Conservation (phyloP, 2,797 vertebrate genomes). For the Sphenodon punctatus region DNA sequence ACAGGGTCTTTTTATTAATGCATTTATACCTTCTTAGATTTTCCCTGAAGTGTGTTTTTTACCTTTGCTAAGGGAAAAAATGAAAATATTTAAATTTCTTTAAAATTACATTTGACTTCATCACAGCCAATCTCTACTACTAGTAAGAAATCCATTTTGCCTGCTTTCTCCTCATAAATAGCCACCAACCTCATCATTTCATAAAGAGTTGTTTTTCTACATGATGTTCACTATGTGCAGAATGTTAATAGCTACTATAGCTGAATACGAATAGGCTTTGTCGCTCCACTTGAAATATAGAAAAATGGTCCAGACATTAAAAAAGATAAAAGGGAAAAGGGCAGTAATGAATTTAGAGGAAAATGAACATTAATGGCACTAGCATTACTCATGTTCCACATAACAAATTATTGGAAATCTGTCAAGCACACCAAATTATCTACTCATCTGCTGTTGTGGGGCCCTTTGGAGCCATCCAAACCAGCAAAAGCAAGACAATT, state of each 20-base stretch:
- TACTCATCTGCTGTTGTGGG: slow-evolving; percentile 92
- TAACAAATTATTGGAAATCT: slow-evolving; percentile 99
- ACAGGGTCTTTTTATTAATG: slow-evolving; percentile 48
- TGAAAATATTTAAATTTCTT: slow-evolving; percentile 83
- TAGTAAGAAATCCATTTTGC: slow-evolving; percentile 64
- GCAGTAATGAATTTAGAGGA: slow-evolving; percentile 99
- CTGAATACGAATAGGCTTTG: slow-evolving; percentile 87
- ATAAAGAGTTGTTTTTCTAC: slow-evolving; percentile 80
- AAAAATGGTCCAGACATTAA: slow-evolving; percentile 95
- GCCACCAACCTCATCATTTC: slow-evolving; percentile 72
- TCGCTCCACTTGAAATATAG: slow-evolving; percentile 92
- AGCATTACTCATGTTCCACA: slow-evolving; percentile 99
- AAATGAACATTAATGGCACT: slow-evolving; percentile 99
- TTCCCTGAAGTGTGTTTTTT: slow-evolving; percentile 72
- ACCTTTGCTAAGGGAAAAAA: slow-evolving; percentile 75
- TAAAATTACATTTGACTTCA: slow-evolving; percentile 81
- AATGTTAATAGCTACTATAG: slow-evolving; percentile 83
- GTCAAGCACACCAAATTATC: slow-evolving; percentile 99
- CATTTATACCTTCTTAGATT: slow-evolving; percentile 65
- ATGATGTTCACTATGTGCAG: slow-evolving; percentile 81
- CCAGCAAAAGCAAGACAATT: slow-evolving; percentile 99
- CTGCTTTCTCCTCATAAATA: slow-evolving; percentile 64
- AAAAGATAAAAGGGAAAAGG: slow-evolving; percentile 99
- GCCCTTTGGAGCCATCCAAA: slow-evolving; percentile 96
- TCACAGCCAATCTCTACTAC: slow-evolving; percentile 73